A percentile compares a stretch with the other conserved stretches of the same genome.
Evolutionary conservation across 1,140 invertebrate genomes (phyloP).

Genomic region (Heterodera schachtii): DNA sequence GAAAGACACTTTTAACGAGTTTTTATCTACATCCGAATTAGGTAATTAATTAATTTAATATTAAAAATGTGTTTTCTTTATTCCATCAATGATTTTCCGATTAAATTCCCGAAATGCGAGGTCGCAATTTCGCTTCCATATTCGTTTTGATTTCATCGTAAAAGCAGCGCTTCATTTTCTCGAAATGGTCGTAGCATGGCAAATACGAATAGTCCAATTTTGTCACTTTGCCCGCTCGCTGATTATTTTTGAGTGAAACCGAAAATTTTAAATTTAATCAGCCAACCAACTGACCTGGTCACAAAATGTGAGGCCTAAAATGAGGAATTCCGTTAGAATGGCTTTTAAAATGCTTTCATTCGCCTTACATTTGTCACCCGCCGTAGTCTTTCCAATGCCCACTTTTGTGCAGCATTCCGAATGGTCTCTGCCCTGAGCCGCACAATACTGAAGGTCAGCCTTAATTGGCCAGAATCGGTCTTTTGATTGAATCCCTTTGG

Average conservation of each 20-base stretch:
- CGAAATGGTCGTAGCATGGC: conserved; percentile 54
- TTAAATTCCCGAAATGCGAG: conserved; percentile 19
- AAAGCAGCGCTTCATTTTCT: conserved; percentile 47
- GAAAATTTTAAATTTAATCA: no score
- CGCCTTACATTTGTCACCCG: conserved; percentile 49
- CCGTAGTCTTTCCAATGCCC: conserved; percentile 37
- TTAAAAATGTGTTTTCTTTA: no score
- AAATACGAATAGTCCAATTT: conserved; percentile 51
- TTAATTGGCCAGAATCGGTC: background rate
- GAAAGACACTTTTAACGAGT: no score
- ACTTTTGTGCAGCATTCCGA: conserved; percentile 43
- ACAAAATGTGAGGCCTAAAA: conserved; percentile 26
- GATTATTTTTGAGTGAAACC: background rate
- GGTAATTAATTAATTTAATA: no score
- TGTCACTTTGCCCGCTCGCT: conserved; percentile 39
- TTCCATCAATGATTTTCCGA: no score
- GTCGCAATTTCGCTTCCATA: conserved; percentile 45
- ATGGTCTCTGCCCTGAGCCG: conserved; percentile 42
- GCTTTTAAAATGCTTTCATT: background rate
- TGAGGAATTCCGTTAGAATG: background rate
- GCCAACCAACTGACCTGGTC: conserved; percentile 13
- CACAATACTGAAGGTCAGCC: conserved; percentile 48
- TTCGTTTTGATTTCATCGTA: conserved; percentile 51
- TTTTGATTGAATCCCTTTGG: background rate
- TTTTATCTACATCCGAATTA: no score